Percentiles rank a stretch among this genome's conserved stretches.
Conservation (phyloP, 92 coral and sea anemone genomes). For the Metridium senile region DNA sequence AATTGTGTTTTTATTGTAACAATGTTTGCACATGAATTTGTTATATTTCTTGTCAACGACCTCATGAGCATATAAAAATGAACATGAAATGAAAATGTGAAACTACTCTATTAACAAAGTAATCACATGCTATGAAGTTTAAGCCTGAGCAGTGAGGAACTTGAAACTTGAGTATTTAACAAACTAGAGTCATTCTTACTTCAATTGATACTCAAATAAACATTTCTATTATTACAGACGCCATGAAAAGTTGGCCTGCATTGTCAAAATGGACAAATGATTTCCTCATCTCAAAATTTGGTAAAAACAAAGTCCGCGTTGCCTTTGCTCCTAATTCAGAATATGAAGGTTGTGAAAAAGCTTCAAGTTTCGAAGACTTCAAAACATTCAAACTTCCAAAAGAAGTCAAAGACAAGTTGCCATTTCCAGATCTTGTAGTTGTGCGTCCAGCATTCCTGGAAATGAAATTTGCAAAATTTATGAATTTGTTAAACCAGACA, state of each 20-base stretch:
- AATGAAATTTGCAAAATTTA: slow-evolving; percentile 63
- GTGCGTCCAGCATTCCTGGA: slow-evolving; percentile 84
- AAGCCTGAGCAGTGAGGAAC: no score
- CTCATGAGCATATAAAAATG: no score
- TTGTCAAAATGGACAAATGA: slow-evolving; percentile 77
- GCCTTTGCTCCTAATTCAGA: slow-evolving; percentile 85
- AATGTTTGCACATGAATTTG: no score
- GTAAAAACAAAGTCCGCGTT: slow-evolving; percentile 64
- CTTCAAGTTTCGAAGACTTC: slow-evolving; percentile 63
- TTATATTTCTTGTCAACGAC: no score
- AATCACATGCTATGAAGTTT: no score
- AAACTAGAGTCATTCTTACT: no score
- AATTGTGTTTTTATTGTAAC: no score
- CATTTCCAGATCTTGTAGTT: slow-evolving; percentile 83
- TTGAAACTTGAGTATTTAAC: no score
- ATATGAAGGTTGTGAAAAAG: slow-evolving; percentile 85
- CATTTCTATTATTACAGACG: slow-evolving; percentile 48
- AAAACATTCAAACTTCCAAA: slow-evolving; percentile 66
- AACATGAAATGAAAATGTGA: no score
- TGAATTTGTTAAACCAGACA: slow-evolving; percentile 57
- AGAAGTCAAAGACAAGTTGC: slow-evolving; percentile 59
- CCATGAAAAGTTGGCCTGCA: slow-evolving; percentile 77
- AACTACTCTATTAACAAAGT: no score
- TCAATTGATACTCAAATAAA: no score
- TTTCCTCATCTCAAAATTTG: slow-evolving; percentile 64